Conservation (phyloP, 2,113 vertebrate species). For the Amia ocellicauda region DNA sequence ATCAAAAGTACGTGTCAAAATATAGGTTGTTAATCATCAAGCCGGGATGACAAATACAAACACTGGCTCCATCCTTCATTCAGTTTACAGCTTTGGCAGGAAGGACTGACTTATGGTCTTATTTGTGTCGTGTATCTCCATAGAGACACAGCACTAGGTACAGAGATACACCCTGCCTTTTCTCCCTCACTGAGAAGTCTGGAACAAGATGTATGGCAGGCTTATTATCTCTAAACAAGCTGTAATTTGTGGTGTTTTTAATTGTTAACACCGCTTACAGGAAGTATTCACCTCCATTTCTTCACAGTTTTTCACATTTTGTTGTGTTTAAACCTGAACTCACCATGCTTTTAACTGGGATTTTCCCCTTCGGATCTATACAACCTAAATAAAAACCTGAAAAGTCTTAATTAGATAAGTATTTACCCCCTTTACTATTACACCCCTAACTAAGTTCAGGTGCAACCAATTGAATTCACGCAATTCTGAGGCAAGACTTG, state of each 20-base stretch:
- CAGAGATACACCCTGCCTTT: not conserved
- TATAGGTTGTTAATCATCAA: conserved; percentile 16
- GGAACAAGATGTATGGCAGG: conserved; percentile 7
- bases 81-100: not conserved
- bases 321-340: too few species aligned
- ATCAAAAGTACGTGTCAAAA: conserved; percentile 6
- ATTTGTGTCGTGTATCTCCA: not conserved
- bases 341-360: not conserved
- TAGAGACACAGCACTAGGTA: not conserved
- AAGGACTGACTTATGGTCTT: conserved; percentile 6
- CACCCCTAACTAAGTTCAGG: too few species aligned
- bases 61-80: conserved; percentile 4
- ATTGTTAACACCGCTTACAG: too few species aligned
- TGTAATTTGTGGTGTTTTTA: too few species aligned
- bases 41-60: conserved; percentile 11
- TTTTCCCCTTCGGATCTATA: too few species aligned
- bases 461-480: too few species aligned
- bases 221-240: conserved; percentile 14
- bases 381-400: too few species aligned
- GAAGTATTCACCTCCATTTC: too few species aligned
- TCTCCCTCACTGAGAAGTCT: not conserved
- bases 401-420: too few species aligned
- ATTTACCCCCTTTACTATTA: too few species aligned
- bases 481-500: too few species aligned
- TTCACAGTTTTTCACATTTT: too few species aligned